phyloP scores from a whole-genome alignment of 1,140 invertebrate species.

The Drosophila varians region DNA sequence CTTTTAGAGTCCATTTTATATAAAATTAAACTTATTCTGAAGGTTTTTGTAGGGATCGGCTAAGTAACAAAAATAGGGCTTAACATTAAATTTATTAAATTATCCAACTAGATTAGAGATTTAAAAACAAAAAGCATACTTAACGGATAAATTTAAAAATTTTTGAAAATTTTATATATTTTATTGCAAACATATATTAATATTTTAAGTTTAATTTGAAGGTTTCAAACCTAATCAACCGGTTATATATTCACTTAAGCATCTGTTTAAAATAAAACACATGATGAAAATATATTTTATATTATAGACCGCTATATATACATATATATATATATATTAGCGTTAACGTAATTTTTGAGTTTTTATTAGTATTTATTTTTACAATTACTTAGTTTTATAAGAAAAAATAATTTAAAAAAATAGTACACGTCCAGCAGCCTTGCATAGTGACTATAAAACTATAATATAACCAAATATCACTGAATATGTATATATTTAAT shows the following conservation, averaged over 20 bases:
- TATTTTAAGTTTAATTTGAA: too few species aligned
- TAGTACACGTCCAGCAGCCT: constrained; percentile 39
- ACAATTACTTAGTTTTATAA: not conserved
- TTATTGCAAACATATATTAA: constrained; percentile 80
- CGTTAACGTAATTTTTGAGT: constrained; percentile 10
- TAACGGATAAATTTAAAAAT: too few species aligned
- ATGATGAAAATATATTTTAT: constrained; percentile 33
- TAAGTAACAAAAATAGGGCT: too few species aligned
- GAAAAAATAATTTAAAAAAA: constrained; percentile 59
- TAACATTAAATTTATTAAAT: too few species aligned
- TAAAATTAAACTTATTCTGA: too few species aligned
- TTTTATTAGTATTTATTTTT: not conserved
- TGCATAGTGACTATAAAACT: constrained; percentile 54
- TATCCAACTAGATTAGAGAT: too few species aligned
- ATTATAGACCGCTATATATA: constrained; percentile 21
- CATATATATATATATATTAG: constrained; percentile 33
- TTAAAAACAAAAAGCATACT: too few species aligned
- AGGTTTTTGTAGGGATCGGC: too few species aligned
- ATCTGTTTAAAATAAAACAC: constrained; percentile 50
- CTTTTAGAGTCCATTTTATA: too few species aligned
- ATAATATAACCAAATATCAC: constrained; percentile 76
- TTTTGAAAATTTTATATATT: constrained; percentile 69
- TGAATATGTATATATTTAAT: constrained; percentile 44
- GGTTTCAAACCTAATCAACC: constrained; percentile 70
- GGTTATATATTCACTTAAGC: constrained; percentile 69